Evolutionary conservation across 2,797 vertebrate species (phyloP), one percentile per base, ranked within the genome.

Genomic region (Pempheris klunzingeri): DNA sequence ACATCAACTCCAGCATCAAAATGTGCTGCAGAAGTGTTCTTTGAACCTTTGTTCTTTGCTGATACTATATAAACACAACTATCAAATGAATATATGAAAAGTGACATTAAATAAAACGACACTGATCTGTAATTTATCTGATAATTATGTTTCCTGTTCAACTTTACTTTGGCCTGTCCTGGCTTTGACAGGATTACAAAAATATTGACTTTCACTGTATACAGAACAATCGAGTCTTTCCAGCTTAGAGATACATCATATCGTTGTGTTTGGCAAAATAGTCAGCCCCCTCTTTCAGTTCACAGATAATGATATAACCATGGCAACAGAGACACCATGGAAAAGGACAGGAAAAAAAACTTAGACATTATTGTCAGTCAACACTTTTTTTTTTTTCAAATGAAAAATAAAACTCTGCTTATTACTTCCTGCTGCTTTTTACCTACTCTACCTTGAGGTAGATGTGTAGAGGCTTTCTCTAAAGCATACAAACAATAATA

Each of bases 301-400:
- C 84, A 68, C 85, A 86, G 82, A 91, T 87, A 86, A 87, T 85
- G 85, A 89, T 87, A 92, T 92, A 91, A 89, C 93, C 91, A 93
- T 94, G 89, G 92, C 88, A 94, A 93, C 91, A 81, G 86, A 91
- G 88, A 86, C 81, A 91, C 81, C 74, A 75, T 79, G 77, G 73
- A 65, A 85, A 77, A 89, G 80, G 60, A 71, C 86, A 84, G 74
- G 60, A 80, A 59, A 73, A n/a, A 87, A 81, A 75, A 89, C 82
- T 78, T 77, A 63, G 80, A 88, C 74, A 78, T 82, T 74, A 74
- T 75, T 86, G 87, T 86, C 88, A 77, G 72, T 91, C 82, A 87
- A 71, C 87, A 64, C 47, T 71, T 50, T 15, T 18, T 74, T 18
- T 74, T 69, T 82, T 58, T 63, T 76, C 74, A 77, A 72, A 83